Evolutionary conservation across 2,888 invertebrate genomes (phyloP).

Genomic region (Leucania comma): DNA sequence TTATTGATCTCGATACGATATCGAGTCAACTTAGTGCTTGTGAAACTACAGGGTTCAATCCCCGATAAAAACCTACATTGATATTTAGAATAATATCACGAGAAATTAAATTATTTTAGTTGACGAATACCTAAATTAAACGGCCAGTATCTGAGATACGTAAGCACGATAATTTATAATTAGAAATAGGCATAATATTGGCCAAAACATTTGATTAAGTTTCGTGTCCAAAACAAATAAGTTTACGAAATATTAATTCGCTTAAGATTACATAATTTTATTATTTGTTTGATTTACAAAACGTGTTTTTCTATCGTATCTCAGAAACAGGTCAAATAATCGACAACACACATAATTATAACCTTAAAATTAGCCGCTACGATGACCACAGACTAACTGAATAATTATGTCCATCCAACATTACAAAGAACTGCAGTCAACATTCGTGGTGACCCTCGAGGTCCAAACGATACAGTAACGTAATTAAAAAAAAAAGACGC

Average conservation of each 20-base stretch:
- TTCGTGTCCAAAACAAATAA: conserved; percentile 19
- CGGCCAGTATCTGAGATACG: conserved; percentile 54
- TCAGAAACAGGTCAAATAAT: conserved; percentile 56
- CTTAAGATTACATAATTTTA: conserved; percentile 38
- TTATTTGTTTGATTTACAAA: conserved; percentile 37
- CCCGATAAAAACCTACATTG: conserved; percentile 62
- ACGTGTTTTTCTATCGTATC: conserved; percentile 32
- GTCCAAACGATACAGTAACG: conserved; percentile 61
- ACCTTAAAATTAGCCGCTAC: conserved; percentile 65
- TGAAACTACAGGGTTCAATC: conserved; percentile 53
- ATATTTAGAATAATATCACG: conserved; percentile 71
- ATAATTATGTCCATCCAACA: conserved; percentile 50
- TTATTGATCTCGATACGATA: conserved; percentile 36
- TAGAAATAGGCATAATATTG: conserved; percentile 18
- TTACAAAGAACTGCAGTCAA: conserved; percentile 57
- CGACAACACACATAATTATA: conserved; percentile 62
- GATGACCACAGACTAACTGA: conserved; percentile 63
- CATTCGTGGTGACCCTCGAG: conserved; percentile 52
- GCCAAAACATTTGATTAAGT: conserved; percentile 44
- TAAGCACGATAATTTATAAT: conserved; percentile 5
- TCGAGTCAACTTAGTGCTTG: conserved; percentile 46
- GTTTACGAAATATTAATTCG: conserved; percentile 20
- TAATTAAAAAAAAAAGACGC: conserved; percentile 60
- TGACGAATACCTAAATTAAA: conserved; percentile 58
- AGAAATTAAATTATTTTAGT: conserved; percentile 63